Conservation (phyloP, 2,113 vertebrate genomes). For the Regulus satrapa region DNA sequence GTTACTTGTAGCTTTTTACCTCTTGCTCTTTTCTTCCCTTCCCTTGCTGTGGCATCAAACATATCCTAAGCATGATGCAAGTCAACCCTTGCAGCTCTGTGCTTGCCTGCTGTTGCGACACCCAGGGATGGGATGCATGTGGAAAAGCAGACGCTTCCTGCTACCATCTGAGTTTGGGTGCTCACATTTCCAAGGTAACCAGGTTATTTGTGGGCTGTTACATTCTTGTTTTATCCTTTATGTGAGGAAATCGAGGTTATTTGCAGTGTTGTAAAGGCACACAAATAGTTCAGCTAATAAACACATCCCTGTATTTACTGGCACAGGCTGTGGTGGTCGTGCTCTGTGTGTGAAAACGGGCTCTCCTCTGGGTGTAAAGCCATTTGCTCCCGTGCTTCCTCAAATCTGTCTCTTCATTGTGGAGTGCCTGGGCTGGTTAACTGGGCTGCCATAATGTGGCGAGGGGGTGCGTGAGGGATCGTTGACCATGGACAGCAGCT, state of each 20-base stretch:
- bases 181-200: slow-evolving; percentile 34
- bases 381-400: neutral
- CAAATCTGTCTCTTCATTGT: neutral
- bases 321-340: neutral
- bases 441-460: too few relatives aligned
- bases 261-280: neutral
- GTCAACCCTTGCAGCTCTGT: neutral
- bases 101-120: neutral
- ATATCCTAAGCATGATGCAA: neutral
- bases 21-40: neutral
- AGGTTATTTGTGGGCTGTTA: slow-evolving; percentile 21
- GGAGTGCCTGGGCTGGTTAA: neutral
- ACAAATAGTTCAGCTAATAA: slow-evolving; percentile 19
- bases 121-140: rapidly evolving
- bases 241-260: neutral
- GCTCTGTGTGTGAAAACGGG: neutral
- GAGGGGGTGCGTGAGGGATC: neutral
- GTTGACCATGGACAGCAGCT: neutral
- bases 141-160: slow-evolving; percentile 3
- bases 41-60: neutral
- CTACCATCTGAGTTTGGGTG: neutral
- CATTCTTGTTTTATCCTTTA: neutral
- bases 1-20: neutral
- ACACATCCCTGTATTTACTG: neutral
- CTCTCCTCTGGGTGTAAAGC: neutral